Base-by-base conservation (phyloP, 1,140 invertebrate species). In the Gonatopus flavifemur region DNA sequence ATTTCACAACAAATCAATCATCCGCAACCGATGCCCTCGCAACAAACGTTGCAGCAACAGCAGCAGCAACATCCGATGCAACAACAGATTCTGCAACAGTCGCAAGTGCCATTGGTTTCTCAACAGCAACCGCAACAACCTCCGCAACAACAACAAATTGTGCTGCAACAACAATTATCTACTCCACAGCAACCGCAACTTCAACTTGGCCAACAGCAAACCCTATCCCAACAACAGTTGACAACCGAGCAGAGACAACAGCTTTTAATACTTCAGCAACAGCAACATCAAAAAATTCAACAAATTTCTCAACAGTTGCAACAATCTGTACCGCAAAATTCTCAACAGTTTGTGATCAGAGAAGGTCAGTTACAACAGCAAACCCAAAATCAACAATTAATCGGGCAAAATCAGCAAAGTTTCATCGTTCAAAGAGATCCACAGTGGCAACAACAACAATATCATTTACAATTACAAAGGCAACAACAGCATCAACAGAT, bases 331-430 rank as follows among this genome's bases (percentile, higher is more conserved):
- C 75, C 74, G 28, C 64, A 82, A 67, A 72, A 70, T 43, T 78
- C 81, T 5, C 81, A 82, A 45, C 81, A 83, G 53, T 82, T 83
- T 33, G 76, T 81, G 25, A 78, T 82, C 50, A 70, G 81, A 3
- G 82, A 78, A 16, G 73, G 69, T 15, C 81, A 81, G 41, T 72
- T 82, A 38, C 82, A 82, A 52, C 81, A 82, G 39, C 82, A 83
- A 51, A 64, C 77, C 38, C 57, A 77, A 3, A 75, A 73, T 50
- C 77, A 77, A 35, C 74, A 60, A 55, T 54, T 81, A 42, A 70
- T 78, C 18, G 72, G 71, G 20, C 72, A 76, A n/a, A 73, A 74
- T 57, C 78, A 80, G 39, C 79, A 80, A 52, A 68, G 74, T 37
- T 79, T 80, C 37, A 75, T 80, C 8, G 74, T 77, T 12, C 76